Base-by-base conservation (phyloP, 2,888 invertebrate species). In the Diploptera punctata region DNA sequence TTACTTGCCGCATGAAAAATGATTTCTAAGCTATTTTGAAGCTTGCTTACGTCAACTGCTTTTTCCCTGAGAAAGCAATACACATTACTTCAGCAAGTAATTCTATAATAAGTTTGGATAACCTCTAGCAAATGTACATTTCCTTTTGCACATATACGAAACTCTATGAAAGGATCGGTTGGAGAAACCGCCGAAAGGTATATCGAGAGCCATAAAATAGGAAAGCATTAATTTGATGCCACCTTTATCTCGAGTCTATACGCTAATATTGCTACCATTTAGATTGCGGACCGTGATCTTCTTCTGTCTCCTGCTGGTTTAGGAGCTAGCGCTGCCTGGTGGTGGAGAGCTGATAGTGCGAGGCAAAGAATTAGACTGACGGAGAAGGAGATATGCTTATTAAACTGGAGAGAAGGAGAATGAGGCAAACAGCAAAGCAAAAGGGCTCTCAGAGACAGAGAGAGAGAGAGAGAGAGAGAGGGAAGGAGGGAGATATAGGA, bases 231-330 rank as follows among this genome's bases (percentile, higher is more conserved):
- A 71, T 73, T 73, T 68, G 26, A n/a, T 52, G 65, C 43, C 67
- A 68, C 71, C 71, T 68, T 73, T 73, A 71, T 71, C 71, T 73
- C 62, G 68, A n/a, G n/a, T 73, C 67, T 60, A 72, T 70, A 70
- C 60, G 73, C 73, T 71, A 73, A 73, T 73, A 73, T 71, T 73
- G 73, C 67, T 65, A 67, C 61, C 73, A 68, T 73, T 73, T 71
- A 73, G 73, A 71, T 73, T 60, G 73, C 62, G 68, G 57, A 61
- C 47, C 68, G 68, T 57, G 73, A 71, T 73, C 70, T 73, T 70
- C 73, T 61, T 61, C 70, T 60, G 70, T 68, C 62, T 62, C 38
- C 18, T 26, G 52, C 26, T 67, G 49, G 18, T 29, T 61, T 33
- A 67, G 52, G 33, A 44, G 33, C 7, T 31, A 21, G 21, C 21